phyloP scores from a whole-genome alignment of 2,113 vertebrate species.

The Actinemys pallida region DNA sequence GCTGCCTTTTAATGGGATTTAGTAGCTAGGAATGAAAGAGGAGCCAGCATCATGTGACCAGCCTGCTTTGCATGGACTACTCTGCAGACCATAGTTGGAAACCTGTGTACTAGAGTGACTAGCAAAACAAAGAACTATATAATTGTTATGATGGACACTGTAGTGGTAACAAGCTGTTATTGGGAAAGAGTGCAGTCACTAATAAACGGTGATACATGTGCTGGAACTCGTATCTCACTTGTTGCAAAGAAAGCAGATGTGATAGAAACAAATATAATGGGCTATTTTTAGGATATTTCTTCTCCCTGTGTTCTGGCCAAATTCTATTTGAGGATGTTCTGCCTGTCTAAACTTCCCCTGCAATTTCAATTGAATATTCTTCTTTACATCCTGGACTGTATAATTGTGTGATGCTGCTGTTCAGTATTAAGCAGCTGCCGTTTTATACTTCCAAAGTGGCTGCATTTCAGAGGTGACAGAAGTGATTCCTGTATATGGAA shows the following conservation, averaged over 20 bases:
- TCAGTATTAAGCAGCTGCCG: slow-evolving; percentile 33
- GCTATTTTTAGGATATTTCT: background rate
- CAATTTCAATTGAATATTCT: slow-evolving; percentile 25
- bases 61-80: background rate
- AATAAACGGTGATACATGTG: background rate
- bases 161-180: background rate
- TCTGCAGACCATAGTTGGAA: background rate
- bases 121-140: background rate
- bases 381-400: background rate
- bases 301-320: background rate
- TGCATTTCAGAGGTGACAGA: slow-evolving; percentile 18
- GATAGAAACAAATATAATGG: background rate
- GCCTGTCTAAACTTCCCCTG: background rate
- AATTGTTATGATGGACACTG: background rate
- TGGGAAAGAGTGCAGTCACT: background rate
- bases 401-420: background rate
- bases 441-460: background rate
- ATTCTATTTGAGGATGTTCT: background rate
- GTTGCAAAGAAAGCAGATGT: background rate
- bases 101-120: background rate
- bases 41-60: background rate
- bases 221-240: background rate
- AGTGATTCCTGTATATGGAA: slow-evolving; percentile 24
- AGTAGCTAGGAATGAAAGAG: background rate
- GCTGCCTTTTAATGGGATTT: background rate